Conservation (phyloP, 2,888 invertebrate species). For the Acrocyrtus sp. region DNA sequence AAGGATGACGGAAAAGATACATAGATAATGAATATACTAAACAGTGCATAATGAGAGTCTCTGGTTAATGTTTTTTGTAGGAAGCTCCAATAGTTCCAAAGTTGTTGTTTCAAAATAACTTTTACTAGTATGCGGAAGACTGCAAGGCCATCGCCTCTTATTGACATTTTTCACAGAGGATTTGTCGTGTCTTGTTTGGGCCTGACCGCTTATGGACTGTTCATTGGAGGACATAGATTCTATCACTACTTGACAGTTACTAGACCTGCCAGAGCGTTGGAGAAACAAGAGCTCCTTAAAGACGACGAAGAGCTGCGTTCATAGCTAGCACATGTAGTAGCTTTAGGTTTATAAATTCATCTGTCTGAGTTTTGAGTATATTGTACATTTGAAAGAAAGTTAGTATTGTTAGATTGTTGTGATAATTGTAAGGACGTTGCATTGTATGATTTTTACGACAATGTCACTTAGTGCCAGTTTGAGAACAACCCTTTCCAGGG, state of each 20-base stretch:
- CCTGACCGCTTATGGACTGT: slow-evolving; percentile 70
- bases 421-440: no score
- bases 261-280: slow-evolving; percentile 67
- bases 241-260: slow-evolving; percentile 69
- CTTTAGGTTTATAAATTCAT: neutral
- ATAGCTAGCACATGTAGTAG: neutral
- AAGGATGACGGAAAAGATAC: no score
- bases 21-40: no score
- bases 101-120: no score
- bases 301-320: slow-evolving; percentile 68
- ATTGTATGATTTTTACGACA: no score
- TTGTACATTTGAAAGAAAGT: no score
- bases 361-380: neutral
- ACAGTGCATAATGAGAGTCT: no score
- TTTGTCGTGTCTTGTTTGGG: slow-evolving; percentile 71
- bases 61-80: no score
- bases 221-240: slow-evolving; percentile 68
- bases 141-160: slow-evolving; percentile 33
- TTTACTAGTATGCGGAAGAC: slow-evolving; percentile 49
- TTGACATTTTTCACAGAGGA: slow-evolving; percentile 71
- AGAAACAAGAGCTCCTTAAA: slow-evolving; percentile 67
- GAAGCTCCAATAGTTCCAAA: no score
- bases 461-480: no score
- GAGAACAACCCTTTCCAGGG: no score
- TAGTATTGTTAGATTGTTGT: no score